Conservation (phyloP, 2,797 vertebrate genomes). For the Coilia nasus region DNA sequence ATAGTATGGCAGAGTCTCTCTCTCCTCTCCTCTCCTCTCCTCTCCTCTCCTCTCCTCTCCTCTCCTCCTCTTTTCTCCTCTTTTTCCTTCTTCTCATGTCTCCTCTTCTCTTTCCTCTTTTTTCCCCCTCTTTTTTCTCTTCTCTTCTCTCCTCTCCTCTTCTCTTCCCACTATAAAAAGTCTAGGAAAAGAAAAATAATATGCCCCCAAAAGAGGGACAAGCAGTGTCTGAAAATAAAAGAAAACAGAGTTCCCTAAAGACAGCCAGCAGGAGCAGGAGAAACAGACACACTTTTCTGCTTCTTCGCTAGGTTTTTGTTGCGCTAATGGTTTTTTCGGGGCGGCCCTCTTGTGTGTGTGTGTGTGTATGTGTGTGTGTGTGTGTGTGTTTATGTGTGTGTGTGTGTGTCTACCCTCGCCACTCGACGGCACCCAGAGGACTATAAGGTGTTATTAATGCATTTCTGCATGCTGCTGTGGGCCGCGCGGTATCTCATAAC, state of each 20-base stretch:
- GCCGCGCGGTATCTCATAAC: background rate
- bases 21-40: no score
- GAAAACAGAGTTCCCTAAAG: background rate
- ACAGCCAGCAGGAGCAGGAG: background rate
- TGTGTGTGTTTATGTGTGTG: no score
- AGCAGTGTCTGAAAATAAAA: background rate
- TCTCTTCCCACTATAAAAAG: no score
- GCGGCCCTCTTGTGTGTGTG: no score
- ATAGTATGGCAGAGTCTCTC: background rate
- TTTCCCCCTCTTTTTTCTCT: background rate
- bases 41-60: no score
- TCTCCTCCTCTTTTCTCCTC: no score
- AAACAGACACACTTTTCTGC: background rate
- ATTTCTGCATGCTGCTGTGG: slow-evolving; percentile 3
- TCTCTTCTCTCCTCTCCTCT: background rate
- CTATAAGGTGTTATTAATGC: slow-evolving; percentile 20
- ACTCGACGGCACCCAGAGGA: background rate
- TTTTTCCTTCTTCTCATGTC: no score
- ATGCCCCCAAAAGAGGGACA: background rate
- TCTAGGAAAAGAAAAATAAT: background rate
- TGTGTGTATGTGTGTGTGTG: no score
- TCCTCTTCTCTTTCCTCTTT: no score
- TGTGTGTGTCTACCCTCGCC: no score
- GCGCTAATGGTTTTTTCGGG: background rate
- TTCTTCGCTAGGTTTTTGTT: no score